Evolutionary conservation across 2,888 invertebrate genomes (phyloP), one percentile per base, ranked within the genome.

Genomic region (Phaedon cochleariae): DNA sequence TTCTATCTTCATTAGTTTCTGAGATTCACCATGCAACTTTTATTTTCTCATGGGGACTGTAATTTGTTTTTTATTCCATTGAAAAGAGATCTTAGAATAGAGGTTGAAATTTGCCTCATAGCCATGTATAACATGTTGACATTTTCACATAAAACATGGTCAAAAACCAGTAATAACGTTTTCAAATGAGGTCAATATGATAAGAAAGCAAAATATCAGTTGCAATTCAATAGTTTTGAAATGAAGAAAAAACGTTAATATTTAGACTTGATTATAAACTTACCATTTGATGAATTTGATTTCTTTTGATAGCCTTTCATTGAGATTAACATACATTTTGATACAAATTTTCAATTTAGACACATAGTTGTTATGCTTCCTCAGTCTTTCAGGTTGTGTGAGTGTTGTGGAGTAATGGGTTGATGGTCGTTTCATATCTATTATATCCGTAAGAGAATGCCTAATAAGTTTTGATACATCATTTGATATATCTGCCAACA

Each of bases 301-400:
- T 62, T 79, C 78, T 61, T 76, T 74, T 6, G 67, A 54, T 20
- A 80, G 55, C 60, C 68, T 76, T 62, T 77, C 76, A 58, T 77
- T 79, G 9, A 80, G 60, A 62, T 76, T 73, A 31, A 73, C 69
- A 65, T 78, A 79, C 46, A 77, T 66, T 69, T 76, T 77, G 20
- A 76, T 77, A 59, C 75, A 77, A 37, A 74, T 72, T 68, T 78
- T 80, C 21, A 80, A 57, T 69, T 77, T 79, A 5, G 74, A 71
- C 17, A 72, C 48, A 67, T 80, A 77, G 68, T 74, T 73, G 51
- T 68, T 75, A 21, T 76, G 73, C 70, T 78, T 77, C 18, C 74
- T 72, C 45, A 77, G 59, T 48, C 69, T 74, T 4, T 79, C 74
- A 5, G 75, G 69, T 55, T 77, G 70, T 10, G 57, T 45, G 26